Base-by-base conservation (phyloP, 2,797 vertebrate species). In the Syngnathus acus region DNA sequence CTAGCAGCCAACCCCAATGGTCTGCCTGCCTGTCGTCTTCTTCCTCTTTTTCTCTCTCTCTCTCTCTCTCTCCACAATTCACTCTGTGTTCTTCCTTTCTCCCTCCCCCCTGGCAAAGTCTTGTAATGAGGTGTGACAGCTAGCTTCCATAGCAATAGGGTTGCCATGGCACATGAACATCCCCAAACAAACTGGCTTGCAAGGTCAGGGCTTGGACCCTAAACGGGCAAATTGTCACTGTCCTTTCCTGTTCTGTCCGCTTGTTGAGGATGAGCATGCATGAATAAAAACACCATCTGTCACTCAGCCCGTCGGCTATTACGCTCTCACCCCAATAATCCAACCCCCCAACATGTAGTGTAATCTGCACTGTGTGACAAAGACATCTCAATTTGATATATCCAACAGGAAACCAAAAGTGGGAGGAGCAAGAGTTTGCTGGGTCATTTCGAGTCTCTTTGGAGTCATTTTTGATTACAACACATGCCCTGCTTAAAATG, bases 261-360 rank as follows among this genome's bases (percentile, higher is more conserved):
- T 68, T 64, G 60, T 62, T 45, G 38, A 26, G 47, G 76, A 65
- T 16, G 23, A 62, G 69, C 73, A 68, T 72, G 69, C 78, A 72
- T 79, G 79, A 62, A 72, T 77, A 85, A 86, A 89, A 88, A 89
- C 84, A 89, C 87, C 87, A 90, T 89, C 86, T 89, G 88, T 85
- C 73, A 62, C 73, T 77, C 60, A 21, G 76, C 74, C 76, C 68
- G 68, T 67, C 50, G 21, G 50, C 50, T 51, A 51, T 51, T n/a
- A 9, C 21, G 50, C 50, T 21, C 50, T 51, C 64, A 60, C 65
- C 69, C 66, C 54, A 42, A 64, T 65, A 76, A 65, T 69, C 78
- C 70, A 65, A 23, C 64, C 7, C 68, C 45, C 76, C 70, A 38
- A 66, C 59, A 61, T 62, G 69, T 62, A 67, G 16, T 48, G 64